These are phyloP conservation scores for Acestrorhynchus altus DNA, from an alignment of 2,797 vertebrate genomes.

Conservation along the genomic window DNA sequence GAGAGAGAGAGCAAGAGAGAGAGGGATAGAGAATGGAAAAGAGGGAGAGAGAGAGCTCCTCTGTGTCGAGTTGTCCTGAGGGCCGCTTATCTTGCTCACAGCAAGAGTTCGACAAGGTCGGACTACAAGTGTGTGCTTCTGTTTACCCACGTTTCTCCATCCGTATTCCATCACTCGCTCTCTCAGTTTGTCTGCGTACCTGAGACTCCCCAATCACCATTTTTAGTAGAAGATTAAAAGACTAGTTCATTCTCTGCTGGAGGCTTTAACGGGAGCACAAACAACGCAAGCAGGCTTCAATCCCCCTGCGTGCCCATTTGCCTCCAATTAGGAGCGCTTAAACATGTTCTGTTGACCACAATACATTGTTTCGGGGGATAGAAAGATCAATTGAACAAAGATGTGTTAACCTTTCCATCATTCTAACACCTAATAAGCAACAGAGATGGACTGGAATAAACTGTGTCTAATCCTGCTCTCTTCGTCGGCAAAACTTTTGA, in stretches of 20 bases:
- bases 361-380: slow-evolving; percentile 39
- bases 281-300: slow-evolving; percentile 40
- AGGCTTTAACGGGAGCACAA: slow-evolving; percentile 54
- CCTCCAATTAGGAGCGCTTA: slow-evolving; percentile 50
- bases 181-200: slow-evolving; percentile 42
- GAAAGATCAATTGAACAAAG: slow-evolving; percentile 38
- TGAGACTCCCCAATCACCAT: slow-evolving; percentile 45
- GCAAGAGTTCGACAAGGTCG: slow-evolving; percentile 72
- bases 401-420: slow-evolving; percentile 46
- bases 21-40: slow-evolving; percentile 29
- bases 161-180: slow-evolving; percentile 14
- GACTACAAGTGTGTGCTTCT: slow-evolving; percentile 55
- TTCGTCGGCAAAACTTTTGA: slow-evolving; percentile 32
- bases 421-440: slow-evolving; percentile 43
- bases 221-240: slow-evolving; percentile 55
- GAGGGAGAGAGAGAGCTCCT: slow-evolving; percentile 41
- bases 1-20: slow-evolving; percentile 14
- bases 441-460: slow-evolving; percentile 33
- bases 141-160: slow-evolving; percentile 65
- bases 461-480: slow-evolving; percentile 26
- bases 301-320: slow-evolving; percentile 46
- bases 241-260: slow-evolving; percentile 60
- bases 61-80: slow-evolving; percentile 67
- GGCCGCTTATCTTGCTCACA: slow-evolving; percentile 71
- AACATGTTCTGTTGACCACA: slow-evolving; percentile 35